Base-by-base conservation (phyloP, 2,888 invertebrate species). In the Parnassius glacialis region DNA sequence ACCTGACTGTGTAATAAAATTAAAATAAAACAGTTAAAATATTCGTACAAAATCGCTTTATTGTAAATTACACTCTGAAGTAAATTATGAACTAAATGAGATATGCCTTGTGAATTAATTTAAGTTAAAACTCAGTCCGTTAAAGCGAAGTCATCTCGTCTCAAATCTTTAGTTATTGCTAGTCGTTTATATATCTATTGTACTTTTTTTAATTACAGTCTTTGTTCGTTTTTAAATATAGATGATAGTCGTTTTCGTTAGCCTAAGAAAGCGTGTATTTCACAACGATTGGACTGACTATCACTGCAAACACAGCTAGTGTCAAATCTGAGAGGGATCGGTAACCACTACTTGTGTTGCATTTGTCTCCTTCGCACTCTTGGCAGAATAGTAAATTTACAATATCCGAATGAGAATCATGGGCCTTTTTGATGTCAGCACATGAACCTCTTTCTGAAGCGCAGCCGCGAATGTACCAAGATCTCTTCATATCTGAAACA, bases 391-490 rank as follows among this genome's bases (percentile, higher is more conserved):
- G n/a, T 34, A 88, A 59, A 9, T 70, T 67, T 3, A 85, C 77
- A n/a, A 76, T 67, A 13, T 76, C 70, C 0, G 67, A 64, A 25
- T 78, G 75, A 0, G 66, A 58, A 0, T 69, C 64, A 52, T 82
- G 83, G 0, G 80, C 74, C 52, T 68, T 73, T 51, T 64, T 72
- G 50, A 90, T 79, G 9, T 90, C 87, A 0, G 68, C 70, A 64
- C 90, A 90, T 0, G 80, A 72, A 0, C 87, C 86, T 56, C 81
- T 74, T 44, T 85, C 88, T 1, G 85, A 75, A 5, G 80, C 80
- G 57, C 90, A 90, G 2, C 87, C 89, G 10, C 90, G 78, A 5
- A 87, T 73, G 64, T 74, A 75, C 78, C 83, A 81, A 0, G 81
- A 71, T 9, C 71, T 74, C 9, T 76, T 74, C 72, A 80, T 72